Evolutionary conservation across 2,113 vertebrate species (phyloP), one percentile per base, ranked within the genome.

Genomic region (Dolichotis patagonum): DNA sequence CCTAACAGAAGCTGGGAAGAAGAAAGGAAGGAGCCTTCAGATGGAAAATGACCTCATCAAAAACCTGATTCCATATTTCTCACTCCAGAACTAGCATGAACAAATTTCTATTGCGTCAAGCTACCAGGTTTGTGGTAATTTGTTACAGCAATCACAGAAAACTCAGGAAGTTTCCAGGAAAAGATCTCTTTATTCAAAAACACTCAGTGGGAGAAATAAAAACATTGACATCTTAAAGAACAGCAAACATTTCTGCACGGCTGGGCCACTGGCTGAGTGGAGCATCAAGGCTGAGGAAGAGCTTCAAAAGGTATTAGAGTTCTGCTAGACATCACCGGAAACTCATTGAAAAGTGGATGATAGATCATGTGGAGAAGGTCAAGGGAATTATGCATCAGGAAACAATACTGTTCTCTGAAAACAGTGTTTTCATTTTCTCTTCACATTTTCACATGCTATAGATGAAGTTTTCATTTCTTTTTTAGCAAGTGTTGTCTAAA

Each of bases 381-480:
- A 41, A 90, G 32, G 73, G 17, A 71, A 41, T 43, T 41, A 38
- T 22, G 46, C 86, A 6, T 96, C 26, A 67, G 86, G 38, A 91
- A 77, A 67, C 46, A 90, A 75, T 78, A 83, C 4, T 60, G 73
- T 30, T 75, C 3, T 87, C 77, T 75, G 86, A 73, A 96, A 94
- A 75, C 17, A 65, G 58, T 10, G 8, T 16, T 52, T 60, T 41
- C 38, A 14, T 7, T 84, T 60, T 54, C 60, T 78, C 49, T 78
- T 78, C 75, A 56, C 28, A 49, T n/a, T 78, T 78, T 78, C 75
- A 56, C 28, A 49, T n/a, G 81, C 30, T 77, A 6, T 73, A 26
- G 46, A 24, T 69, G 30, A 43, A 13, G 13, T 85, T 56, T 32
- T 80, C 11, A 13, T 38, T 87, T 26, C 32, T 73, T 46, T 85